These are phyloP conservation scores for Electrophaes corylata DNA, from an alignment of 2,888 invertebrate species.

Conservation along the genomic window DNA sequence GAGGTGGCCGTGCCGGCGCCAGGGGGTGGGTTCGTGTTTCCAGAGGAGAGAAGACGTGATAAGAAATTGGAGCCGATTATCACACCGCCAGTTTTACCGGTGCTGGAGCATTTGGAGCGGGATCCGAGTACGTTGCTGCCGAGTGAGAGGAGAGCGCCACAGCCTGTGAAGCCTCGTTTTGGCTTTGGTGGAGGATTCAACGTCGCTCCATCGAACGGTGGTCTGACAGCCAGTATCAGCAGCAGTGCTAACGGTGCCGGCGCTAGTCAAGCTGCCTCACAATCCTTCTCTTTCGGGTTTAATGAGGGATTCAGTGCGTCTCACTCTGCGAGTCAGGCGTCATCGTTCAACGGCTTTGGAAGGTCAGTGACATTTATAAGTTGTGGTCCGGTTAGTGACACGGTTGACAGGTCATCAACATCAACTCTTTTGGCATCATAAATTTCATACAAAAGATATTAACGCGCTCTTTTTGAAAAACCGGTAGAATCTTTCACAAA, in stretches of 20 bases:
- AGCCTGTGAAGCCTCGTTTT: constrained; percentile 64
- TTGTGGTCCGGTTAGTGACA: constrained; percentile 31
- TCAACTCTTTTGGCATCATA: constrained; percentile 8
- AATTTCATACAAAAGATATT: constrained; percentile 20
- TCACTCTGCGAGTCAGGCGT: constrained; percentile 77
- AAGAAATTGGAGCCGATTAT: constrained; percentile 74
- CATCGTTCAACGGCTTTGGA: constrained; percentile 77
- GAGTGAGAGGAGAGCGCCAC: constrained; percentile 52
- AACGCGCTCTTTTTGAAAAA: constrained; percentile 15
- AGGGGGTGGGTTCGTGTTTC: constrained; percentile 70
- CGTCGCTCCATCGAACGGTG: constrained; percentile 72
- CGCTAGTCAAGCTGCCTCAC: constrained; percentile 75
- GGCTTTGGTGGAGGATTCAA: constrained; percentile 73
- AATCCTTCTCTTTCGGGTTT: constrained; percentile 79
- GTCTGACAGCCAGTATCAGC: constrained; percentile 73
- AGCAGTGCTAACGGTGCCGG: constrained; percentile 73
- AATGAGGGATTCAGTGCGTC: constrained; percentile 79
- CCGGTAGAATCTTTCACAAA: not conserved
- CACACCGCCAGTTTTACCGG: constrained; percentile 79
- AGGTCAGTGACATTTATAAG: constrained; percentile 62
- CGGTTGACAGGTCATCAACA: constrained; percentile 26
- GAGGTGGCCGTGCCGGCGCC: constrained; percentile 58
- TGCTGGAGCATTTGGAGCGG: constrained; percentile 77
- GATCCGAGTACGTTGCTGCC: constrained; percentile 78
- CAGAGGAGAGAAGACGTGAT: constrained; percentile 63